Evolutionary conservation across 2,888 invertebrate species (phyloP).

Genomic region (Acleris laterana): DNA sequence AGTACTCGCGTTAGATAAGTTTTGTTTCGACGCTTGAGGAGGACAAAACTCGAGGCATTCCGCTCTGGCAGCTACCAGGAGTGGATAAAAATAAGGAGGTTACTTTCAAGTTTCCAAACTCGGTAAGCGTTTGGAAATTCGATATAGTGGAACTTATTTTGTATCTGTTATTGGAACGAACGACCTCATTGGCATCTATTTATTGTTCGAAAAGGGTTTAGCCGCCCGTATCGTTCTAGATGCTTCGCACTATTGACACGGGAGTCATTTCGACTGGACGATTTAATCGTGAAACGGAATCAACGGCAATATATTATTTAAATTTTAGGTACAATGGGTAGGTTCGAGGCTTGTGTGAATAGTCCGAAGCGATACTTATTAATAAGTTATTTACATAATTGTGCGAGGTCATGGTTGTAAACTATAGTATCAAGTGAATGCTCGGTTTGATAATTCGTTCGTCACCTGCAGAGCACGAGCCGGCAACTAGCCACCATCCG

Average conservation of each 20-base stretch:
- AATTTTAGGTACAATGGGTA: slow-evolving; percentile 1
- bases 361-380: slow-evolving; percentile 13
- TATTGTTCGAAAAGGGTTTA: background rate
- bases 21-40: slow-evolving; percentile 24
- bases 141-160: background rate
- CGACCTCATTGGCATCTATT: too few species aligned
- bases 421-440: slow-evolving; percentile 45
- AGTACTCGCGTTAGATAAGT: slow-evolving; percentile 33
- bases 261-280: slow-evolving; percentile 17
- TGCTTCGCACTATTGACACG: slow-evolving; percentile 20
- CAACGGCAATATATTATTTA: too few species aligned
- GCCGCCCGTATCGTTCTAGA: slow-evolving; percentile 6
- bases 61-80: slow-evolving; percentile 1
- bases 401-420: slow-evolving; percentile 47
- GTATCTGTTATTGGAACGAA: too few species aligned
- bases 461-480: slow-evolving; percentile 17
- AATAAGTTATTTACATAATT: slow-evolving; percentile 18
- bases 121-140: background rate
- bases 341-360: slow-evolving; percentile 21
- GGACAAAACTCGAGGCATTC: slow-evolving; percentile 14
- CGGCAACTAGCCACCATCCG: background rate
- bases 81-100: background rate
- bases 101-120: background rate
- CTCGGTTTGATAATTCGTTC: slow-evolving; percentile 46
- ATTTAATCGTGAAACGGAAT: slow-evolving; percentile 21